Conservation (phyloP, 2,888 invertebrate genomes). For the Lithophane leautieri region DNA sequence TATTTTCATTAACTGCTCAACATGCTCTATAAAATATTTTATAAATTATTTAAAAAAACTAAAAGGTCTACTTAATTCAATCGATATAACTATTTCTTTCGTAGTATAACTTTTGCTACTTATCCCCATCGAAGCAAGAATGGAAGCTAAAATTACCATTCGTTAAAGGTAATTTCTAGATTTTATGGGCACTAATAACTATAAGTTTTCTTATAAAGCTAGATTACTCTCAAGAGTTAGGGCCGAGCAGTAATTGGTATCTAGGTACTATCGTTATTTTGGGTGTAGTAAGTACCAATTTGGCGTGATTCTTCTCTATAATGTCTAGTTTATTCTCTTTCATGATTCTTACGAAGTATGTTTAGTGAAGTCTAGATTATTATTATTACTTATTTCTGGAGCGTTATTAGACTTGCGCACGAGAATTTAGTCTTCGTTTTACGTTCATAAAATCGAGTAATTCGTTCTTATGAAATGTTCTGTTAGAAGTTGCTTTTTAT, state of each 20-base stretch:
- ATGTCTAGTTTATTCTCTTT: conserved; percentile 19
- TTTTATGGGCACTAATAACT: neutral
- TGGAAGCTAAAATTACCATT: neutral
- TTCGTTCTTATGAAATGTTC: neutral
- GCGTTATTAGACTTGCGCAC: conserved; percentile 38
- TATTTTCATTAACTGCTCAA: too few species aligned
- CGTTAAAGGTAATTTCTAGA: neutral
- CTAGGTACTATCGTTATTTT: conserved; percentile 17
- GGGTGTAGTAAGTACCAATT: neutral
- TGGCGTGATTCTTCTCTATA: conserved; percentile 38
- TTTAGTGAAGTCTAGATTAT: conserved; percentile 28
- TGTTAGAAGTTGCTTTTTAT: neutral
- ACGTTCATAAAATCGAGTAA: neutral
- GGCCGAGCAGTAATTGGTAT: neutral
- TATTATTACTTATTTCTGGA: conserved; percentile 12
- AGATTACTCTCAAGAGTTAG: conserved; percentile 24
- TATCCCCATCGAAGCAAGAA: neutral
- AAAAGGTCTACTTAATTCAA: too few species aligned
- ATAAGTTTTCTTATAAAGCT: neutral
- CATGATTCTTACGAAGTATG: conserved; percentile 1
- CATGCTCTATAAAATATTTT: too few species aligned
- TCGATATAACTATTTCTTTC: neutral
- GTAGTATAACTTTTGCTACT: neutral
- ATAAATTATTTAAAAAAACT: too few species aligned
- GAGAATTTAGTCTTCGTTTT: conserved; percentile 28